Conservation (phyloP, 2,888 invertebrate species). For the Physocephala rufipes region DNA sequence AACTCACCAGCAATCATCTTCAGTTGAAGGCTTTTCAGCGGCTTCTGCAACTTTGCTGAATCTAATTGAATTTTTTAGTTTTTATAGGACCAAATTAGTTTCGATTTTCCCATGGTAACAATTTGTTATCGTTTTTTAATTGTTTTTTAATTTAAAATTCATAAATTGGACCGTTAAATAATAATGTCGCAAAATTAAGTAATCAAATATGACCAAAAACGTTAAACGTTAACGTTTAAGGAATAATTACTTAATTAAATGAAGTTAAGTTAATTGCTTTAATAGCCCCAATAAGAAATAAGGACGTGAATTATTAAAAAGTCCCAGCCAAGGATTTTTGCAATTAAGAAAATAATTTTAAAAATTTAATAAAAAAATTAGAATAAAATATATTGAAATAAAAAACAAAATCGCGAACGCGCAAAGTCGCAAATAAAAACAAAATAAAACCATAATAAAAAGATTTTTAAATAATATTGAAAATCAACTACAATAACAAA, state of each 20-base stretch:
- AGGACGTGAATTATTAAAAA: too few species aligned
- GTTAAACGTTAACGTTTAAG: too few species aligned
- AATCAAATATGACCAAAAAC: neutral
- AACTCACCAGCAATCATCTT: neutral
- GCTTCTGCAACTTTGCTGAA: slow-evolving; percentile 11
- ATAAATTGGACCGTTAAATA: slow-evolving; percentile 15
- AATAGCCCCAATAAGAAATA: neutral
- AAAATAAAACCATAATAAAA: too few species aligned
- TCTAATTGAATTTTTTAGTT: neutral
- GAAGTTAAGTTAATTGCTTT: neutral
- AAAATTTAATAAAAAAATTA: too few species aligned
- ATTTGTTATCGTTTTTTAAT: neutral
- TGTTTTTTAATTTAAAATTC: slow-evolving; percentile 17
- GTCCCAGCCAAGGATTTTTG: too few species aligned
- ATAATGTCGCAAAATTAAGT: slow-evolving; percentile 22
- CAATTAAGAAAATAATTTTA: too few species aligned
- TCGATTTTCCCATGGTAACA: neutral
- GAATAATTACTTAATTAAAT: neutral
- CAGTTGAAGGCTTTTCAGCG: neutral
- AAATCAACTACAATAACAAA: too few species aligned
- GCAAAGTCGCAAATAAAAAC: too few species aligned
- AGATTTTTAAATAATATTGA: too few species aligned
- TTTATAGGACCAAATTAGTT: neutral
- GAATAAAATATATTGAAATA: too few species aligned
- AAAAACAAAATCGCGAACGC: too few species aligned